These are phyloP conservation scores for Romanogobio albipinnatus DNA, from an alignment of 2,113 vertebrate genomes.

Conservation along the genomic window DNA sequence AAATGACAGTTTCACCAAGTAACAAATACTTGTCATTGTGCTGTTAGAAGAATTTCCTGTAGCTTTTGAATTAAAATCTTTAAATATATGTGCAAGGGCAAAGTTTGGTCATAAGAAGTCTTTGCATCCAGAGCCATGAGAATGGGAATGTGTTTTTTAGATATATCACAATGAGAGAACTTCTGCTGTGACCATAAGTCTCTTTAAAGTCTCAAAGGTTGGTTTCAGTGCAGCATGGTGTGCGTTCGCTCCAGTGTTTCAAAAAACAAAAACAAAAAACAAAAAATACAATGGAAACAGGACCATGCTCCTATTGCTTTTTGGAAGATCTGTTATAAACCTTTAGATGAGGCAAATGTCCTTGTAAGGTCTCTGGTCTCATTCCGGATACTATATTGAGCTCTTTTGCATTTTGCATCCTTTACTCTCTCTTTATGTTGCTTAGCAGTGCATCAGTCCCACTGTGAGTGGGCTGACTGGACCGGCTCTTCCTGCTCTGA, in stretches of 20 bases:
- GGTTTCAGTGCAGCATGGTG: conserved; percentile 5
- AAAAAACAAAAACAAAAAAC: neutral
- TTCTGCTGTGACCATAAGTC: neutral
- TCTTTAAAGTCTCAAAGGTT: conserved; percentile 28
- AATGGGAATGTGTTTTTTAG: neutral
- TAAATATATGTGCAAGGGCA: conserved; percentile 50
- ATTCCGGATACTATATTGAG: neutral
- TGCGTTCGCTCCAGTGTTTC: neutral
- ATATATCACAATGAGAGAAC: neutral
- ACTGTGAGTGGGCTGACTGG: conserved; percentile 63
- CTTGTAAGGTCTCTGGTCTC: neutral
- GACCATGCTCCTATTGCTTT: neutral
- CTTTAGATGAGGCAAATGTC: neutral
- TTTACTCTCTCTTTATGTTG: conserved; percentile 81
- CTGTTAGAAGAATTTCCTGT: neutral
- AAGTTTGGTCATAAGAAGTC: conserved; percentile 14
- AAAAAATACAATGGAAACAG: conserved; percentile 1
- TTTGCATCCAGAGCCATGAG: conserved; percentile 1
- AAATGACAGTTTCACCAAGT: conserved; percentile 30
- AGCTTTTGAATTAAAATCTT: conserved; percentile 1
- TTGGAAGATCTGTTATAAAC: conserved; percentile 10
- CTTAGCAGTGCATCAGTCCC: conserved; percentile 69
- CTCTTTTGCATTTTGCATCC: conserved; percentile 4
- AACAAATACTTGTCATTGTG: conserved; percentile 36
- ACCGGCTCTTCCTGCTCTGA: conserved; percentile 79